These are phyloP conservation scores for Tricholaema leucomelas DNA, from an alignment of 2,113 vertebrate genomes.

Conservation along the genomic window DNA sequence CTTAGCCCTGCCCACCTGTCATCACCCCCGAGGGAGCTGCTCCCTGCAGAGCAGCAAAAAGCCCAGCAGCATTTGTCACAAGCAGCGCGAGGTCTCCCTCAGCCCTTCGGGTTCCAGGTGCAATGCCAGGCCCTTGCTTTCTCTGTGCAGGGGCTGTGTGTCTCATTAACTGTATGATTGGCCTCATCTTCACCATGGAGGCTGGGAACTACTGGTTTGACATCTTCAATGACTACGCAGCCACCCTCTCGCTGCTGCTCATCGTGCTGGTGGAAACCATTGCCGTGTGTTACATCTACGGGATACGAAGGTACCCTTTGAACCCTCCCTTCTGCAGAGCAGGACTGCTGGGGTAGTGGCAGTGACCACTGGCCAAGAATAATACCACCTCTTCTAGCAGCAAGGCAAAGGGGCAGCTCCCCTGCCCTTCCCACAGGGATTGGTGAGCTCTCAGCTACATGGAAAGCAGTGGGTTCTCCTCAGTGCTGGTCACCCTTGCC, in stretches of 20 bases:
- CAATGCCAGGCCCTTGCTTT: neutral
- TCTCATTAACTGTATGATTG: conserved; percentile 80
- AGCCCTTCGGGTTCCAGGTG: neutral
- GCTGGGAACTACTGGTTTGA: conserved; percentile 95
- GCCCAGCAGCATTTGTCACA: neutral
- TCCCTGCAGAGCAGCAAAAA: neutral
- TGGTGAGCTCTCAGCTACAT: neutral
- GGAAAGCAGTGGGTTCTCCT: neutral
- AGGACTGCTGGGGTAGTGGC: rapidly evolving
- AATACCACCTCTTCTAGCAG: neutral
- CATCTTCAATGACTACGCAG: conserved; percentile 92
- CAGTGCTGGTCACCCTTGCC: neutral
- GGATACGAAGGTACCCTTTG: conserved; percentile 82
- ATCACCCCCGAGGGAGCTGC: neutral
- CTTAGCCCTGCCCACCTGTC: neutral
- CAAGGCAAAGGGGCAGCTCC: neutral
- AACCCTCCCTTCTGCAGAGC: neutral
- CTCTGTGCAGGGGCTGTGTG: conserved; percentile 81
- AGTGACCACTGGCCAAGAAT: rapidly evolving
- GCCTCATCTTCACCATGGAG: conserved; percentile 86
- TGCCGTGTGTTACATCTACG: conserved; percentile 87
- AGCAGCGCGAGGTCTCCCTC: neutral
- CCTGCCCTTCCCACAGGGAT: neutral
- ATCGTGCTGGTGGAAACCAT: conserved; percentile 88
- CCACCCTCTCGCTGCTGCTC: conserved; percentile 88